Conservation (phyloP, 2,888 invertebrate species). For the Silvanus unidentatus region DNA sequence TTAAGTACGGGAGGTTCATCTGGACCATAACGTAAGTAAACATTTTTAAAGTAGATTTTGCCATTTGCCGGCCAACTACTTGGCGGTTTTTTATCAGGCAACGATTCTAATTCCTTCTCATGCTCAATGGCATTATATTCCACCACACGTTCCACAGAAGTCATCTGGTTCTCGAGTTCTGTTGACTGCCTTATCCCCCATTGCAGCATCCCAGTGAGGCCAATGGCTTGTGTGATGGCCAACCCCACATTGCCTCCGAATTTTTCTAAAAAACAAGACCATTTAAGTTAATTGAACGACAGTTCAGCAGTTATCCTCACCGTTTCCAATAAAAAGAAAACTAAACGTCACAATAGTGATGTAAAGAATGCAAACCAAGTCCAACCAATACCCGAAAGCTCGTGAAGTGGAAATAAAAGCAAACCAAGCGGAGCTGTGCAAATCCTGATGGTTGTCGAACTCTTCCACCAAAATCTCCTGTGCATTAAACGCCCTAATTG, state of each 20-base stretch:
- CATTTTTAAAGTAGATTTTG: slow-evolving; percentile 60
- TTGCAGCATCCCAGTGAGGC: slow-evolving; percentile 58
- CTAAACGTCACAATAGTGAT: slow-evolving; percentile 80
- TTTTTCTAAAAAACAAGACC: slow-evolving; percentile 29
- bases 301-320: slow-evolving; percentile 42
- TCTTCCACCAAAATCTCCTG: slow-evolving; percentile 71
- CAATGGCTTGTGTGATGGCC: slow-evolving; percentile 44
- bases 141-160: slow-evolving; percentile 79
- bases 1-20: slow-evolving; percentile 71
- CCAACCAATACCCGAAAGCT: slow-evolving; percentile 91
- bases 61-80: slow-evolving; percentile 69
- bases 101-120: slow-evolving; percentile 49
- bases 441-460: slow-evolving; percentile 76
- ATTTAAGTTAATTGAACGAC: no score
- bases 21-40: slow-evolving; percentile 63
- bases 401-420: slow-evolving; percentile 83
- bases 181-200: slow-evolving; percentile 72
- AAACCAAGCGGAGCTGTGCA: slow-evolving; percentile 90
- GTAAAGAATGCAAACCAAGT: slow-evolving; percentile 81
- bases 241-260: slow-evolving; percentile 44
- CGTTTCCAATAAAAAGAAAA: slow-evolving; percentile 65
- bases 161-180: slow-evolving; percentile 69
- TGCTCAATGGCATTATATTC: slow-evolving; percentile 40
- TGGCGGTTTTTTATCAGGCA: slow-evolving; percentile 61
- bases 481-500: slow-evolving; percentile 83